Base-by-base conservation (phyloP, 1,140 invertebrate genomes). In the Radopholus similis region DNA sequence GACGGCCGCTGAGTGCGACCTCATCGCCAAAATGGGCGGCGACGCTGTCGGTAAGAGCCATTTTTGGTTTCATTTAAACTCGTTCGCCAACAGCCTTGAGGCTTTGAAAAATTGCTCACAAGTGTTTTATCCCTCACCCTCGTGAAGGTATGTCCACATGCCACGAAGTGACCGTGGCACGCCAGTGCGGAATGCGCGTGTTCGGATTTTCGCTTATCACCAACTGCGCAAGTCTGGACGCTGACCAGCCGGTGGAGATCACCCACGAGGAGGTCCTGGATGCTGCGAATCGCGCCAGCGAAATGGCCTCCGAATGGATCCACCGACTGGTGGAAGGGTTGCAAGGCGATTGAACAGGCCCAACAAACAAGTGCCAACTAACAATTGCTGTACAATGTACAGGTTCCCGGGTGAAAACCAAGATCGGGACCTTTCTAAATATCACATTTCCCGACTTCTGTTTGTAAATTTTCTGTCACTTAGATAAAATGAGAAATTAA, bases 161-260 rank as follows among this genome's bases (percentile, higher is more conserved):
- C 28, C 86, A 85, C 42, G 86, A 87, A 70, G 86, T 85, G 4
- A 78, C 84, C 4, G 84, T 85, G 4, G 86, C 86, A 9, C 68
- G 77, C 15, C 86, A 87, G 69, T 85, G 83, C 66, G 84, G 84
- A 34, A 84, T 87, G 59, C 74, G 80, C 53, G 83, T 85, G 18
- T 77, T 86, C 68, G 85, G 83, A 0, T 78, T 86, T 59, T 85
- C 84, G 4, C 62, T 86, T 18, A 82, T 86, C 53, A 86, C 85
- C 53, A 86, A 86, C 55, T 82, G 75, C 32, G 72, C 71, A 11
- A 80, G 78, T 42, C 44, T 68, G 9, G 80, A 80, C 54, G 64
- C 70, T 8, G 78, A 80, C 63, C 56, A 65, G 32, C 67, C 78
- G 1, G 75, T 82, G 5, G 74, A 82, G 66, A 77, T 80, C 11